Base-by-base conservation (phyloP, 1,140 invertebrate species). In the Leptinotarsa texana region DNA sequence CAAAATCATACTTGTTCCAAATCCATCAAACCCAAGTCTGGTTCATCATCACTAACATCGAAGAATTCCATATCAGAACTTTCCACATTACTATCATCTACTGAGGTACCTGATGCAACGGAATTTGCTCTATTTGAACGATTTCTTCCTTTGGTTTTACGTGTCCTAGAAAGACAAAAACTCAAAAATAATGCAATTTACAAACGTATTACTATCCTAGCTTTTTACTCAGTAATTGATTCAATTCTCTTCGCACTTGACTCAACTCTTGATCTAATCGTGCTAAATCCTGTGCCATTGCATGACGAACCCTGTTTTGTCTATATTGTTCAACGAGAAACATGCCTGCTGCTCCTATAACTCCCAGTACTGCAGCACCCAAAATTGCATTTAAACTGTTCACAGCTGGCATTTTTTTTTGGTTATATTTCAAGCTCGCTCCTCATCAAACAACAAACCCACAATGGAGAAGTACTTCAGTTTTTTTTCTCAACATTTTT, bases 261-360 rank as follows among this genome's bases (percentile, higher is more conserved):
- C 85, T 75, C 13, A 91, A 83, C 80, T 89, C 88, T 57, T 82
- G 83, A 71, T 89, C 87, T 27, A 90, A 76, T 17, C 87, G 82
- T 21, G 86, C 86, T 15, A 91, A 84, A 81, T 91, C 88, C 77
- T 85, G 82, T 24, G 80, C 78, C 80, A 83, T 85, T 77, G 86
- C 85, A 21, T 86, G 84, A 77, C 89, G 85, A 69, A 88, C 80
- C 78, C 88, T 87, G 76, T 90, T 87, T 63, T 89, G 88, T 70
- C 89, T 86, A n/a, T 90, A 85, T 81, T 89, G 90, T 74, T 91
- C 88, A 73, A 90, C 89, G 65, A 92, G 86, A 77, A 90, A 89
- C 69, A 91, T 85, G 57, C 89, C 87, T 73, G 90, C 90, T 18
- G 89, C 90, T 68, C 90, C 88, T 51, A 92, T 86, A 3, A 92